These are phyloP conservation scores for Antennarius maculatus DNA, from an alignment of 2,797 vertebrate genomes.

Conservation along the genomic window DNA sequence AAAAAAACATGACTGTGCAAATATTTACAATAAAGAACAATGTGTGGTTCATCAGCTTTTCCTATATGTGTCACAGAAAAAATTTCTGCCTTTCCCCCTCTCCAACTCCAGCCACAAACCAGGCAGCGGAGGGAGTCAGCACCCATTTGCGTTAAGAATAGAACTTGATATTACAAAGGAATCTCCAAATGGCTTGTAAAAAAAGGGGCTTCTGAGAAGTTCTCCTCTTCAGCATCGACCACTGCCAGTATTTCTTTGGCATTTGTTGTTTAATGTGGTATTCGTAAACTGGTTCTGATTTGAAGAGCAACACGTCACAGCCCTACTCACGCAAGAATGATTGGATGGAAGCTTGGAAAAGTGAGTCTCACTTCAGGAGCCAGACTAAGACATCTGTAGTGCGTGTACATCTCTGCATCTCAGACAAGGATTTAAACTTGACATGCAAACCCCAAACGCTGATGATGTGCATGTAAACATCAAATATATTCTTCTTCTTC, in stretches of 20 bases:
- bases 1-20: conserved; percentile 61
- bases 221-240: conserved; percentile 53
- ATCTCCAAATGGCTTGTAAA: conserved; percentile 79
- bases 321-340: conserved; percentile 64
- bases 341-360: conserved; percentile 71
- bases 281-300: conserved; percentile 70
- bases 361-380: conserved; percentile 48
- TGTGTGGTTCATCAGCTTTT: conserved; percentile 65
- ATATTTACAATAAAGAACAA: conserved; percentile 64
- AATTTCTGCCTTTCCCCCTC: conserved; percentile 52
- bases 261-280: conserved; percentile 77
- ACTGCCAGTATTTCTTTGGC: conserved; percentile 65
- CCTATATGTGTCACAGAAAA: conserved; percentile 69
- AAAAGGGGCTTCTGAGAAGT: conserved; percentile 80
- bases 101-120: conserved; percentile 62
- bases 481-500: conserved; percentile 16
- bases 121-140: conserved; percentile 43
- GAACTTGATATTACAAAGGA: conserved; percentile 77
- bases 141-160: conserved; percentile 76
- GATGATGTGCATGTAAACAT: conserved; percentile 41
- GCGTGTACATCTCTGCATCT: conserved; percentile 49
- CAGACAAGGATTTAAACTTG: conserved; percentile 29
- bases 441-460: conserved; percentile 39
- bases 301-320: conserved; percentile 69
- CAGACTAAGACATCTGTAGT: conserved; percentile 52